Evolutionary conservation across 2,888 invertebrate genomes (phyloP), one percentile per base, ranked within the genome.

Genomic region (Sturmia bella): DNA sequence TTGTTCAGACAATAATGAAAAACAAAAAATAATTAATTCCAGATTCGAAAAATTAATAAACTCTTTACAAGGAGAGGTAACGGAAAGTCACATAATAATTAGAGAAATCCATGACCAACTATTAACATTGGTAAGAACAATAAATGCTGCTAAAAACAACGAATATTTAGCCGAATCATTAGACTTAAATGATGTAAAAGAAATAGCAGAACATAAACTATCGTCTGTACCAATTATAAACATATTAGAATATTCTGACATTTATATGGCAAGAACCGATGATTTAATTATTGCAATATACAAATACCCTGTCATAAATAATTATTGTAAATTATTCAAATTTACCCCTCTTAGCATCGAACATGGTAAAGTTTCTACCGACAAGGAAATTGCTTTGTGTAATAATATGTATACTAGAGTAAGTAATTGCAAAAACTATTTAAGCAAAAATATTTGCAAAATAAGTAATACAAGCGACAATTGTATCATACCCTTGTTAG

Each of bases 351-450:
- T n/a, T n/a, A n/a, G n/a, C n/a, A 17, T 64, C 7, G 32, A 48
- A 37, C 48, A 64, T 64, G 63, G 63, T 11, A 64, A 64, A 48
- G 9, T 64, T 37, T 61, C 59, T 11, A 61, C 59, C 19, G 59
- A 43, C 24, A 39, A 61, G 17, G 15, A 57, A 32, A 39, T 57
- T 15, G 57, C 39, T n/a, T 39, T 57, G 39, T 57, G 57, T 57
- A 39, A 41, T 39, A 61, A 61, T 39, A 43, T 39, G 4, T 61
- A 43, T 61, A 61, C 41, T 5, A 21, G 43, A 19, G 37, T 61
- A 61, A 12, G 24, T 39, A 12, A 61, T 61, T 43, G 41, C 12
- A 61, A 57, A 57, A 57, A 57, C 21, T 57, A 32, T 13, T 56
- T 32, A 56, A 15, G 56, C 56, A 56, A 56, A 56, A 56, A 56